Conservation (phyloP, 2,888 invertebrate genomes). For the Hirtodrosophila histrioides region DNA sequence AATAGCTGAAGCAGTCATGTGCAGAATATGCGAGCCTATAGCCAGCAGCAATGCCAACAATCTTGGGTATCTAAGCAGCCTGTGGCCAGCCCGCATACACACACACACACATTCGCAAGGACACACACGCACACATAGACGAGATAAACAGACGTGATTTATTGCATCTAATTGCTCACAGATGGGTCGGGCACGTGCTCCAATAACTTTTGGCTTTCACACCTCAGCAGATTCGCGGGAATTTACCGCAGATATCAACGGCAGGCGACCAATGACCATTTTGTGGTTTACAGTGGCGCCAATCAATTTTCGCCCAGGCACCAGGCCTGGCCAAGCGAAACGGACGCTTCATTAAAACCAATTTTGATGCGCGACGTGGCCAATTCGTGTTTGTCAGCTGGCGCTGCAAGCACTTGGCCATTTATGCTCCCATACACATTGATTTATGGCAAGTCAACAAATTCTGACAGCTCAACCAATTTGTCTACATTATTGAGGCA, state of each 20-base stretch:
- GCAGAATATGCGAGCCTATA: slow-evolving; percentile 51
- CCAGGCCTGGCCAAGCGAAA: slow-evolving; percentile 38
- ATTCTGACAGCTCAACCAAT: slow-evolving; percentile 5
- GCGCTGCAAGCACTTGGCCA: slow-evolving; percentile 6
- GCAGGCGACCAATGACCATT: slow-evolving; percentile 37
- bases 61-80: slow-evolving; percentile 43
- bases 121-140: slow-evolving; percentile 1
- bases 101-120: slow-evolving; percentile 1
- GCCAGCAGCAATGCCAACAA: slow-evolving; percentile 32
- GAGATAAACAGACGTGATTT: slow-evolving; percentile 67
- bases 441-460: slow-evolving; percentile 23
- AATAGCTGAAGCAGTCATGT: slow-evolving; percentile 58
- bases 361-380: slow-evolving; percentile 54
- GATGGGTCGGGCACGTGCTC: slow-evolving; percentile 64
- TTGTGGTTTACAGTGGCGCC: slow-evolving; percentile 56
- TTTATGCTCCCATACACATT: slow-evolving; percentile 7
- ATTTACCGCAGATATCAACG: slow-evolving; percentile 11
- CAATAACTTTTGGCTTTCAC: slow-evolving; percentile 75
- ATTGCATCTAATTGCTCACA: slow-evolving; percentile 77
- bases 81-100: slow-evolving; percentile 27
- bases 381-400: slow-evolving; percentile 12
- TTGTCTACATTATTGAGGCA: slow-evolving; percentile 9
- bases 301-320: slow-evolving; percentile 49
- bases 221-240: slow-evolving; percentile 58
- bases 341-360: slow-evolving; percentile 72